These are phyloP conservation scores for Egretta garzetta DNA, from an alignment of 2,113 vertebrate species.

Conservation along the genomic window DNA sequence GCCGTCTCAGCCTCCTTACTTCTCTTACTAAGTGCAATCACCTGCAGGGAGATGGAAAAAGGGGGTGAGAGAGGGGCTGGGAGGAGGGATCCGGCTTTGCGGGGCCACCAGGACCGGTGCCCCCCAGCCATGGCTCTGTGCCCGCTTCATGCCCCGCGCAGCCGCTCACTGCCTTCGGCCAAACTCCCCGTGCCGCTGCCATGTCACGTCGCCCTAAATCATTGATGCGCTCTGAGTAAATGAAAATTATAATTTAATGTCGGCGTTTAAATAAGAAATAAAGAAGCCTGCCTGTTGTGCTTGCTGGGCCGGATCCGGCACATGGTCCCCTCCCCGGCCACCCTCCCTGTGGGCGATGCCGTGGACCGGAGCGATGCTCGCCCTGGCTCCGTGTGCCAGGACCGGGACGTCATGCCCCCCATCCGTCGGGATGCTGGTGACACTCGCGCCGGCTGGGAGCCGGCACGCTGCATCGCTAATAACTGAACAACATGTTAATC, in stretches of 20 bases:
- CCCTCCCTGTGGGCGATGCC: not conserved
- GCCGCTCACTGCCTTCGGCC: not conserved
- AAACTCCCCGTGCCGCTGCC: not conserved
- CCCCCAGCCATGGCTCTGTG: not conserved
- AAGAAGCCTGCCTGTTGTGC: slow-evolving; percentile 1
- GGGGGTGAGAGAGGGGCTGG: not conserved
- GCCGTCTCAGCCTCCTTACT: slow-evolving; percentile 96
- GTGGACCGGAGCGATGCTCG: not conserved
- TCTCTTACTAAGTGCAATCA: slow-evolving; percentile 95
- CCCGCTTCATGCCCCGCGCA: not conserved
- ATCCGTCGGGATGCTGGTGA: not conserved
- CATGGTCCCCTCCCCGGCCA: rapidly evolving
- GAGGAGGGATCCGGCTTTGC: not conserved
- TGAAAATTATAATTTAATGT: slow-evolving; percentile 71
- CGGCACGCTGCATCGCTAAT: not conserved
- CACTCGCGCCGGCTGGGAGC: rapidly evolving
- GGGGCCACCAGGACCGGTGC: rapidly evolving
- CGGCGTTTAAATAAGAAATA: slow-evolving; percentile 64
- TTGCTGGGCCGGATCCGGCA: rapidly evolving
- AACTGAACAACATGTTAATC: not conserved
- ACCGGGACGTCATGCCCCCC: not conserved
- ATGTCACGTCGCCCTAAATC: slow-evolving; percentile 11
- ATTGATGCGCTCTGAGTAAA: slow-evolving; percentile 65
- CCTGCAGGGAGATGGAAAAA: slow-evolving; percentile 75
- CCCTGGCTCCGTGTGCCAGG: rapidly evolving